phyloP scores from a whole-genome alignment of 2,888 invertebrate species.

The Chelonus formosanus region DNA sequence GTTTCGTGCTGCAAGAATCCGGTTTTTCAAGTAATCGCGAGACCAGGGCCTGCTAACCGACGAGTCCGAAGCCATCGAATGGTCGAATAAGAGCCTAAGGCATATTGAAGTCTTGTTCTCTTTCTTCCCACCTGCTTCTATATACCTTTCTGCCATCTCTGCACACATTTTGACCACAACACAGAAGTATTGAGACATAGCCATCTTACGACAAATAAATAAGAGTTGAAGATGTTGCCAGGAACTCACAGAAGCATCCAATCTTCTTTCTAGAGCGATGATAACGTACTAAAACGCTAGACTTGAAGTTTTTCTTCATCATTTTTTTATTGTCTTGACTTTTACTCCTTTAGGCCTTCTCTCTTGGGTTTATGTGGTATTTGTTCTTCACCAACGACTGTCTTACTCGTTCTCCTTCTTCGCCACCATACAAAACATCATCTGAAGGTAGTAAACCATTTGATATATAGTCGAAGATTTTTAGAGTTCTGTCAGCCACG shows the following conservation, averaged over 20 bases:
- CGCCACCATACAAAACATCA: conserved; percentile 49
- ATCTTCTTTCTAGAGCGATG: conserved; percentile 46
- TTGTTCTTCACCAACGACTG: conserved; percentile 25
- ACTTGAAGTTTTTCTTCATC: conserved; percentile 5
- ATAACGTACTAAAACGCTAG: conserved; percentile 20
- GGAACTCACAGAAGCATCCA: conserved; percentile 48
- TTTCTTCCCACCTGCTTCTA: conserved; percentile 45
- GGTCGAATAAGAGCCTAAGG: conserved; percentile 40
- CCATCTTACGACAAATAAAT: conserved; percentile 50
- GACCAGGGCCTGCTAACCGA: conserved; percentile 38
- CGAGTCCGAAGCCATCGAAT: conserved; percentile 39
- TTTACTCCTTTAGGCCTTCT: conserved; percentile 1
- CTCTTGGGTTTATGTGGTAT: conserved; percentile 13
- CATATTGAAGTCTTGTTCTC: conserved; percentile 38
- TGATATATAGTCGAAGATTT: conserved; percentile 66
- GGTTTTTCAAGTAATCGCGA: conserved; percentile 63
- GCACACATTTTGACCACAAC: conserved; percentile 31
- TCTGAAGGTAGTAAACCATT: conserved; percentile 64
- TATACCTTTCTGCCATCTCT: conserved; percentile 40
- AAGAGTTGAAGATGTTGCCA: conserved; percentile 41
- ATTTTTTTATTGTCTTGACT: conserved; percentile 1
- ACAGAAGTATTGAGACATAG: conserved; percentile 57
- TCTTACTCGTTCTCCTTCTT: conserved; percentile 26
- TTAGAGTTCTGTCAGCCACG: conserved; percentile 66
- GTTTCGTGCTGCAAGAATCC: conserved; percentile 61